Conservation (phyloP, 2,888 invertebrate genomes). For the Thera britannica region DNA sequence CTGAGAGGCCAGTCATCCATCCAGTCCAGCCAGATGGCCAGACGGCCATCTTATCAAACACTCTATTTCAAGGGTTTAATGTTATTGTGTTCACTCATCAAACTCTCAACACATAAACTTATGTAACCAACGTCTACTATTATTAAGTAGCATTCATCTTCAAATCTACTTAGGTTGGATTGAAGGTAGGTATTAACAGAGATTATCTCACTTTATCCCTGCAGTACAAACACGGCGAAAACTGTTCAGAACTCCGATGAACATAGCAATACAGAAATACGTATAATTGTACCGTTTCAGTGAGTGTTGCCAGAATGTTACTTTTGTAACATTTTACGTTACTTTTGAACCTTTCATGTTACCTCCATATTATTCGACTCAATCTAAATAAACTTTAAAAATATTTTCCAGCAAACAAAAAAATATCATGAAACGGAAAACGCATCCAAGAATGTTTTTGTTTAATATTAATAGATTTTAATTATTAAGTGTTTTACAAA, state of each 20-base stretch:
- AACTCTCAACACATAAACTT: not conserved
- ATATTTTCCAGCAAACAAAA: no score
- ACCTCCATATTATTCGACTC: no score
- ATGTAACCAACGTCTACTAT: not conserved
- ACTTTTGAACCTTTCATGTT: no score
- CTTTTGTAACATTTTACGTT: no score
- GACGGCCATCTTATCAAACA: not conserved
- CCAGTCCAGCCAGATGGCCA: no score
- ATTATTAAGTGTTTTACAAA: no score
- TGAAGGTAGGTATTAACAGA: conserved; percentile 10
- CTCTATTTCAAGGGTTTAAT: not conserved
- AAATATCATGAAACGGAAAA: no score
- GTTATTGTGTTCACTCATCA: not conserved
- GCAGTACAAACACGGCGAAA: conserved; percentile 10
- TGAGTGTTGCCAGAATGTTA: no score
- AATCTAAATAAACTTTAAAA: no score
- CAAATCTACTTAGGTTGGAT: conserved; percentile 4
- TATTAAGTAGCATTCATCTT: not conserved
- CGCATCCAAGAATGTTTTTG: no score
- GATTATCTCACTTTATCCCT: conserved; percentile 18
- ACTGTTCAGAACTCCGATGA: conserved; percentile 18
- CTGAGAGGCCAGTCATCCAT: no score
- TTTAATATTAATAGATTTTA: no score
- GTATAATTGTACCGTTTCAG: conserved; percentile 26
- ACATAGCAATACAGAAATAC: conserved; percentile 34